These are phyloP conservation scores for Sebastiscus tertius DNA, from an alignment of 2,797 vertebrate species.

Conservation along the genomic window DNA sequence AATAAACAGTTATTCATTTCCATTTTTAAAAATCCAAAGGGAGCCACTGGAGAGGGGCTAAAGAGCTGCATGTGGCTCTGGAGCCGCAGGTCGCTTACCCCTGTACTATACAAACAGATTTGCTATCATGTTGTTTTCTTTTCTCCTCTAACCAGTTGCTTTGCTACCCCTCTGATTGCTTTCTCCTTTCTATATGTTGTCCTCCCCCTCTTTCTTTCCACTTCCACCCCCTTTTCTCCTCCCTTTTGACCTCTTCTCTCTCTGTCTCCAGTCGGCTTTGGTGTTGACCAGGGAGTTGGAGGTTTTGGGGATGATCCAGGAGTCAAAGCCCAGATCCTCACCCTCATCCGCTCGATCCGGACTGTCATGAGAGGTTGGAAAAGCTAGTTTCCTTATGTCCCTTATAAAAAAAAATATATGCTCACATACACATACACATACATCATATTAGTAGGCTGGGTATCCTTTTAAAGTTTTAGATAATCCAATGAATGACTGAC, in stretches of 20 bases:
- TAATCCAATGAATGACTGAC: background rate
- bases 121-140: too few relatives aligned
- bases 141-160: too few relatives aligned
- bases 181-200: background rate
- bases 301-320: constrained; percentile 96
- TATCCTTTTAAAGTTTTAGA: background rate
- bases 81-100: too few relatives aligned
- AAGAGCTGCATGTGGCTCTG: too few relatives aligned
- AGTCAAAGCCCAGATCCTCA: constrained; percentile 92
- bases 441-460: background rate
- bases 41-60: too few relatives aligned
- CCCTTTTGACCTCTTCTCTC: background rate
- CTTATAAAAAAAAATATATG: too few relatives aligned
- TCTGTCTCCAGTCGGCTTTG: constrained; percentile 90
- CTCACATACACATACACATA: too few relatives aligned
- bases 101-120: too few relatives aligned
- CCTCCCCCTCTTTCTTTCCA: background rate
- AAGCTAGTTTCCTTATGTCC: background rate
- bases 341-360: constrained; percentile 92
- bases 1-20: too few relatives aligned
- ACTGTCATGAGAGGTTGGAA: constrained; percentile 93
- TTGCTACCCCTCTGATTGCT: background rate
- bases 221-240: background rate
- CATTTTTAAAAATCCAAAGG: too few relatives aligned
- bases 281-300: constrained; percentile 91